These are phyloP conservation scores for Raphicerus campestris DNA, from an alignment of 2,113 vertebrate genomes.

Conservation along the genomic window DNA sequence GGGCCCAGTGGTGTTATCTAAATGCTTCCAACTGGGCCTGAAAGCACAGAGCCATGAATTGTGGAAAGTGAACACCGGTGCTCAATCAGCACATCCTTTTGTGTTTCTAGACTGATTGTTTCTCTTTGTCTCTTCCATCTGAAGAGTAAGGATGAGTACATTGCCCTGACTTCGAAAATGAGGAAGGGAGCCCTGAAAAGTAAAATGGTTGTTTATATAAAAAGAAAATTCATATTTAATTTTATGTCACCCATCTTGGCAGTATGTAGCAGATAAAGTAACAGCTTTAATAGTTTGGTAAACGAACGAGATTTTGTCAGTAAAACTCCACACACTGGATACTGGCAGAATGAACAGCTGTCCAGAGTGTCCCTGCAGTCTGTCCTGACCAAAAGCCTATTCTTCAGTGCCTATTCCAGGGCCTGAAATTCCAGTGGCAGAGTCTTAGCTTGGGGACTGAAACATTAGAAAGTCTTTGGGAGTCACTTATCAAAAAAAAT, in stretches of 20 bases:
- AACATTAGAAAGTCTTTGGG: conserved; percentile 37
- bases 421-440: conserved; percentile 9
- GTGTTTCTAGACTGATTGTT: conserved; percentile 45
- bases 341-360: background rate
- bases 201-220: background rate
- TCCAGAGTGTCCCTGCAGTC: background rate
- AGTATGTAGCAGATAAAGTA: background rate
- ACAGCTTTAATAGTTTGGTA: background rate
- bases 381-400: background rate
- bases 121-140: conserved; percentile 50
- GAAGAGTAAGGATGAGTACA: conserved; percentile 42
- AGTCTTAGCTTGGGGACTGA: background rate
- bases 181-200: conserved; percentile 35
- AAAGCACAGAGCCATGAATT: conserved; percentile 34
- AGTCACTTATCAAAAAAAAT: conserved; percentile 53
- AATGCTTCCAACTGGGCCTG: conserved; percentile 44
- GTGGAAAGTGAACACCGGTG: conserved; percentile 20
- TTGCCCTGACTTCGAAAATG: background rate
- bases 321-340: background rate
- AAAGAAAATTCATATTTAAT: background rate
- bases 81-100: conserved; percentile 46
- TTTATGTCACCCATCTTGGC: background rate
- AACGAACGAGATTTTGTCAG: background rate
- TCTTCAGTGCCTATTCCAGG: background rate
- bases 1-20: conserved; percentile 24